phyloP scores from a whole-genome alignment of 2,888 invertebrate genomes.

The Rhagophthalmus giganteus region DNA sequence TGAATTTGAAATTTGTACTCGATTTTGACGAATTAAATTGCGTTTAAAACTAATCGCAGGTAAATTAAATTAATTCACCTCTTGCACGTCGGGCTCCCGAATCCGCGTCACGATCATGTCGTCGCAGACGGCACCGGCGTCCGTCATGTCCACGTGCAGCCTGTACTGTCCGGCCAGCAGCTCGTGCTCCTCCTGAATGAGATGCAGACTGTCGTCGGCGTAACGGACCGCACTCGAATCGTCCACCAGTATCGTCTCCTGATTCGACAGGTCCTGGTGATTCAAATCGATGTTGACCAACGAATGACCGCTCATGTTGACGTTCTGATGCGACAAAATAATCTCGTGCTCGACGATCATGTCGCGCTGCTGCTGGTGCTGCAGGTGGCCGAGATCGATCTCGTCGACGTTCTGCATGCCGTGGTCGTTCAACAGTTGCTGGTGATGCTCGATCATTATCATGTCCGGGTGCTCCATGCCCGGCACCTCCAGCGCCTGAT shows the following conservation, averaged over 20 bases:
- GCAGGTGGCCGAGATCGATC: conserved; percentile 47
- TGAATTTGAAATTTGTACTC: too few relatives aligned
- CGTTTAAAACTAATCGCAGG: too few relatives aligned
- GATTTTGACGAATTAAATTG: too few relatives aligned
- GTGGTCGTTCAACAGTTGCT: conserved; percentile 43
- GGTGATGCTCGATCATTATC: conserved; percentile 48
- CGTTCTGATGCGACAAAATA: conserved; percentile 46
- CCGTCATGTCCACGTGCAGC: conserved; percentile 19
- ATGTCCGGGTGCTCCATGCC: conserved; percentile 42
- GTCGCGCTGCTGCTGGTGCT: conserved; percentile 43
- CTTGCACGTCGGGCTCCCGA: too few relatives aligned
- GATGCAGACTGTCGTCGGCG: conserved; percentile 43
- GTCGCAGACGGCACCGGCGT: not conserved
- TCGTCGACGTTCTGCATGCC: conserved; percentile 44
- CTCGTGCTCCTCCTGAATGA: conserved; percentile 46
- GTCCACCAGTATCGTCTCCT: conserved; percentile 44
- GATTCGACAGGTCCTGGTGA: conserved; percentile 48
- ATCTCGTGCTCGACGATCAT: conserved; percentile 48
- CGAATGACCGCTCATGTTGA: conserved; percentile 44
- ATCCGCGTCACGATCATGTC: conserved; percentile 2
- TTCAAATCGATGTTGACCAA: conserved; percentile 49
- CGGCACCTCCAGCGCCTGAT: conserved; percentile 10
- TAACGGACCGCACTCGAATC: conserved; percentile 36
- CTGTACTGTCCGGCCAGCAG: conserved; percentile 43
- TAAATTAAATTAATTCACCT: too few relatives aligned